A percentile compares a stretch with the other conserved stretches of the same genome.
These are phyloP conservation scores for Leptopilina myrica DNA, from an alignment of 2,888 invertebrate genomes.

Conservation along the genomic window DNA sequence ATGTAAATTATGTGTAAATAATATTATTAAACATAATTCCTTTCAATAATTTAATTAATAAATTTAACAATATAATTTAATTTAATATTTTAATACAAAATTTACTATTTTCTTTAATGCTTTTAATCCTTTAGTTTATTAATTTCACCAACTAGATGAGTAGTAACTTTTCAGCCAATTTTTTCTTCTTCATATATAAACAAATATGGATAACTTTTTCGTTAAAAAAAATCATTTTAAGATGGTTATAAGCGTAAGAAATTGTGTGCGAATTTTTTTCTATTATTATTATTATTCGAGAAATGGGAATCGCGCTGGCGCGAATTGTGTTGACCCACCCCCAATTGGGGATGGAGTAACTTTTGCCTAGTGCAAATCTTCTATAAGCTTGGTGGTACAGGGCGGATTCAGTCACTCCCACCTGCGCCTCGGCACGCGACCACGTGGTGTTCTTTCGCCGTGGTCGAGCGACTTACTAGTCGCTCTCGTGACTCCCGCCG, in stretches of 20 bases:
- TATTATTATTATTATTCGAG: neutral
- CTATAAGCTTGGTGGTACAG: conserved; percentile 63
- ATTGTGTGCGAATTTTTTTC: neutral
- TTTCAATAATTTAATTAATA: too few species aligned
- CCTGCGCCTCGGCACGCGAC: conserved; percentile 63
- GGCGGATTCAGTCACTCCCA: conserved; percentile 62
- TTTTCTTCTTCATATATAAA: too few species aligned
- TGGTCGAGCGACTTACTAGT: conserved; percentile 58
- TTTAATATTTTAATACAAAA: too few species aligned
- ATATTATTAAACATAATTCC: too few species aligned
- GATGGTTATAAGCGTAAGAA: too few species aligned
- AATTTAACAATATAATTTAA: too few species aligned
- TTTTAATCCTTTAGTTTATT: too few species aligned
- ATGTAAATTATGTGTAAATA: too few species aligned
- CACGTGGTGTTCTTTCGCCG: conserved; percentile 61
- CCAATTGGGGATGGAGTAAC: conserved; percentile 47
- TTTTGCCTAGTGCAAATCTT: conserved; percentile 47
- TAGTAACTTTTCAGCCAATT: too few species aligned
- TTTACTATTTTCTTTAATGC: too few species aligned
- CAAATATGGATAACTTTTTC: too few species aligned
- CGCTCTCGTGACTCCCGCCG: conserved; percentile 60
- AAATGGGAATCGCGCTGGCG: conserved; percentile 14
- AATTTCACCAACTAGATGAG: too few species aligned
- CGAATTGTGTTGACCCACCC: conserved; percentile 48
- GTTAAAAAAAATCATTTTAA: neutral